Percentiles rank a stretch among this genome's conserved stretches.
These are phyloP conservation scores for Bombus affinis DNA, from an alignment of 1,140 invertebrate species.

Conservation along the genomic window DNA sequence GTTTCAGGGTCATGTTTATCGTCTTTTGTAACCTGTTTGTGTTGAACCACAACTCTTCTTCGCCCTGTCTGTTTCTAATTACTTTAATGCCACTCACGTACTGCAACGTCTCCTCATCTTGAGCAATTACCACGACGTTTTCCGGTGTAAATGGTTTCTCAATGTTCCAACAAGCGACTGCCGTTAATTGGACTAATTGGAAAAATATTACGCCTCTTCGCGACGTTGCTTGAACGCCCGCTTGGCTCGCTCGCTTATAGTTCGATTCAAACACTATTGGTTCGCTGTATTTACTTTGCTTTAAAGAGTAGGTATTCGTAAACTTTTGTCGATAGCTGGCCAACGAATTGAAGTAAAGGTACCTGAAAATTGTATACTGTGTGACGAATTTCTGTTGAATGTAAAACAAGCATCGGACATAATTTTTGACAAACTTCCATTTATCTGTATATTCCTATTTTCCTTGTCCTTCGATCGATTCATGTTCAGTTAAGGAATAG, in stretches of 20 bases:
- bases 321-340: constrained; percentile 80
- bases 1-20: constrained; percentile 77
- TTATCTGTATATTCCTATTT: no score
- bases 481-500: background rate
- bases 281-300: constrained; percentile 71
- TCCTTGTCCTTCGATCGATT: no score
- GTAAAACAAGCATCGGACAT: background rate
- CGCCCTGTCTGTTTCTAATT: constrained; percentile 71
- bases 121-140: constrained; percentile 84
- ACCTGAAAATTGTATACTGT: constrained; percentile 70
- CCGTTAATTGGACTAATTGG: constrained; percentile 86
- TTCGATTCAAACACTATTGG: constrained; percentile 78
- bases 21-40: constrained; percentile 81
- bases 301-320: constrained; percentile 73
- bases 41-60: constrained; percentile 81
- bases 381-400: background rate
- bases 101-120: constrained; percentile 84
- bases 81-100: constrained; percentile 86
- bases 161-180: constrained; percentile 89
- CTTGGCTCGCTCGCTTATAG: constrained; percentile 77
- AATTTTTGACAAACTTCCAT: background rate
- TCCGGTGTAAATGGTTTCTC: constrained; percentile 84
- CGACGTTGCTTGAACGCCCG: constrained; percentile 80
- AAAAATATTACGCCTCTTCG: constrained; percentile 86
- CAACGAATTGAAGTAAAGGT: constrained; percentile 82